Evolutionary conservation across 2,113 vertebrate species (phyloP), one percentile per base, ranked within the genome.

Genomic region (Sarotherodon lohbergeri): DNA sequence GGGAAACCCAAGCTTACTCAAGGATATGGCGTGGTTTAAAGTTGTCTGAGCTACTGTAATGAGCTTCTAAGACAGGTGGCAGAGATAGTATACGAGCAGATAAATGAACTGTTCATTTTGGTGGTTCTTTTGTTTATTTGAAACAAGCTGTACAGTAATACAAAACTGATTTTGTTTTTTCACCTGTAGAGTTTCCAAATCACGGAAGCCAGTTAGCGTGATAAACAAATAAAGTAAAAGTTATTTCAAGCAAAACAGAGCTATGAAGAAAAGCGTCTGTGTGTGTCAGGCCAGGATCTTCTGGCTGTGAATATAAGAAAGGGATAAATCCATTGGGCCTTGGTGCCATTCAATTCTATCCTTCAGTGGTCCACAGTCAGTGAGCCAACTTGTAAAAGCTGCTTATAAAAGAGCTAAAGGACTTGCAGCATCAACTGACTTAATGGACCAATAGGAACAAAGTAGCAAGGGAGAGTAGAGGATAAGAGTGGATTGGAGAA

Each of bases 301-400:
- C 90, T 91, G 85, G 87, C 85, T 90, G 81, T 87, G 91, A 94
- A 91, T 92, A 80, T 63, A 59, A 90, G 73, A 82, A 79, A 87
- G 19, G 87, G 87, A 92, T 93, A 89, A 89, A 92, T 89, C 86
- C 90, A 90, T 32, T 85, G 83, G 83, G 88, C 90, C 90, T 92
- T 85, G 80, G 83, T 88, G 84, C 83, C 86, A 73, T 94, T 91
- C 92, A 92, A 89, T 94, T 91, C 93, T 84, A 83, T 91, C 86
- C 89, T 94, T 92, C 92, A 94, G 56, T 92, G 89, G 90, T 84
- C 90, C 92, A 92, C 71, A 94, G 88, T 91, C 84, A 87, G 80
- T 71, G 85, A 88, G 91, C 71, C 89, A 92, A 91, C 87, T 90
- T 89, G 85, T 91, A 86, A 95, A 94, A 92, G 91, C 94, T 91